phyloP scores from a whole-genome alignment of 2,888 invertebrate genomes.

The Arrhopalites spinosus region DNA sequence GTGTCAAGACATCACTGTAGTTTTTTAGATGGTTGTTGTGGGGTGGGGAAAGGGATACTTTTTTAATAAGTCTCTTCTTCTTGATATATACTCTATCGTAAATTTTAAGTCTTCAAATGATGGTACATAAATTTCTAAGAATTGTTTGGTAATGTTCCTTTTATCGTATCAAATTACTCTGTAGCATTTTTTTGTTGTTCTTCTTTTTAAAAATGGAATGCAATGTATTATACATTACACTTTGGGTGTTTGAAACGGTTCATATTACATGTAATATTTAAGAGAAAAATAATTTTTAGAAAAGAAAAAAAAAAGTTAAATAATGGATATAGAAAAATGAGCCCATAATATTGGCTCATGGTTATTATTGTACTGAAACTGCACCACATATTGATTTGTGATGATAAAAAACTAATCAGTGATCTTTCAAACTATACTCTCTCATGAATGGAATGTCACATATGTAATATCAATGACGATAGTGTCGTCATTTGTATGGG shows the following conservation, averaged over 20 bases:
- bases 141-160: no score
- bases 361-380: not conserved
- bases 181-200: not conserved
- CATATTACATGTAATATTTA: not conserved
- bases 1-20: no score
- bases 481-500: no score
- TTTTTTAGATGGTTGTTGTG: no score
- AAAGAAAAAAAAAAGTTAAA: not conserved
- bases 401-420: slow-evolving; percentile 17
- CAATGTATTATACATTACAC: not conserved
- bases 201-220: not conserved
- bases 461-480: no score
- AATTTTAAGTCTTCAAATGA: no score
- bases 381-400: slow-evolving; percentile 4
- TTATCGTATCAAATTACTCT: no score
- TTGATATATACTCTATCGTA: no score
- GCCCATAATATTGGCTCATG: not conserved
- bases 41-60: no score
- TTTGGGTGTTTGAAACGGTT: not conserved
- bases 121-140: no score
- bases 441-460: no score
- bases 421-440: slow-evolving; percentile 8
- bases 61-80: no score
- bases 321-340: not conserved
- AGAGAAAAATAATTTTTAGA: not conserved